Percentiles rank a stretch among this genome's conserved stretches.
phyloP scores from a whole-genome alignment of 37 sponge, comb jelly and placozoan genomes.

The Ianthella basta region DNA sequence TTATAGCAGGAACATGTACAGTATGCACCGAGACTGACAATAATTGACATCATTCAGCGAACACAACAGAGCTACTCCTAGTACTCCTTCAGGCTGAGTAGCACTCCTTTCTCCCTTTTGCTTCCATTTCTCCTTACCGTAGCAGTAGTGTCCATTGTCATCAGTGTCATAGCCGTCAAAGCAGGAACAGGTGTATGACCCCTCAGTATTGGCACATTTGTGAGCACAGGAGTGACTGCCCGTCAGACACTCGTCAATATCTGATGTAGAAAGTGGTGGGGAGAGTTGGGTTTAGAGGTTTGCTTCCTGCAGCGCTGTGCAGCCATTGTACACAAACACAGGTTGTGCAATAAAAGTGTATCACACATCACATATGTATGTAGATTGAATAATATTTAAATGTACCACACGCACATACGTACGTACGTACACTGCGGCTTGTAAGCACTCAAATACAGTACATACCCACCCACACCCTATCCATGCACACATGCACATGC shows the following conservation, averaged over 20 bases:
- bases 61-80: no score
- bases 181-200: constrained; percentile 47
- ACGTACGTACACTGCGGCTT: not conserved
- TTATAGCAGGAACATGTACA: no score
- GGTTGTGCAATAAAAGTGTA: not conserved
- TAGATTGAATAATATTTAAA: no score
- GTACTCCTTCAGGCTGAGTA: no score
- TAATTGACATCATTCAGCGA: no score
- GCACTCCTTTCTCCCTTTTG: no score
- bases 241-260: constrained; percentile 67
- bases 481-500: no score
- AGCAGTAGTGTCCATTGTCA: constrained; percentile 27
- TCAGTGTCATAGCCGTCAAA: constrained; percentile 34
- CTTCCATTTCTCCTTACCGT: constrained; percentile 37
- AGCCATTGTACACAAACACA: no score
- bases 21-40: no score
- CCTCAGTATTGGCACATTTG: constrained; percentile 50
- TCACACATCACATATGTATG: not conserved
- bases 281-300: not conserved
- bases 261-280: constrained; percentile 20
- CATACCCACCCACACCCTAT: no score
- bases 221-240: constrained; percentile 40
- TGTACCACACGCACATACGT: no score
- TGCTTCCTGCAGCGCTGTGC: not conserved
- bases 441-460: no score